Percentiles rank a stretch among this genome's conserved stretches.
phyloP scores from a whole-genome alignment of 92 coral and sea anemone genomes.

The Phenganax stokvisi region DNA sequence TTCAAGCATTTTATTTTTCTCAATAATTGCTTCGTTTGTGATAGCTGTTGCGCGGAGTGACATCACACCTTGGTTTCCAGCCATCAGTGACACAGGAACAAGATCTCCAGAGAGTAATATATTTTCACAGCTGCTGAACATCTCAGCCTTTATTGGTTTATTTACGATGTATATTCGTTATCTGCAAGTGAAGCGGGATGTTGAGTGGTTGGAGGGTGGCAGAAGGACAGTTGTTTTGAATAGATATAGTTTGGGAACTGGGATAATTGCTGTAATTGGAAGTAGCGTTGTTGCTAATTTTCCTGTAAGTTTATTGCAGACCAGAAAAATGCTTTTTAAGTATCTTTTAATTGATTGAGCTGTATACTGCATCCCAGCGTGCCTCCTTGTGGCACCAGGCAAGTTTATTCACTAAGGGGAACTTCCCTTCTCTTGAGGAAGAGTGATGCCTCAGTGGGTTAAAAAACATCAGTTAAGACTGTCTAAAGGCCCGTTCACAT shows the following conservation, averaged over 20 bases:
- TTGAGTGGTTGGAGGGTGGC: slow-evolving; percentile 78
- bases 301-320: slow-evolving; percentile 53
- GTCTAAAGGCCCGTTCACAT: too few species aligned
- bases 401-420: too few species aligned
- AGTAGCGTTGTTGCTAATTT: slow-evolving; percentile 77
- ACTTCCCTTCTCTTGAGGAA: too few species aligned
- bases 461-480: too few species aligned
- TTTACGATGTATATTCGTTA: slow-evolving; percentile 60
- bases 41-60: slow-evolving; percentile 52
- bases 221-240: slow-evolving; percentile 58
- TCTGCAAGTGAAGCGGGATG: slow-evolving; percentile 82
- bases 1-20: slow-evolving; percentile 43
- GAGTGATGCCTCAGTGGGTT: too few species aligned
- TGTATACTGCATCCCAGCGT: too few species aligned
- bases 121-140: slow-evolving; percentile 68
- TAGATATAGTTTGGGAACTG: slow-evolving; percentile 54
- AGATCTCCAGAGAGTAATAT: slow-evolving; percentile 72
- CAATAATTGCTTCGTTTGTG: slow-evolving; percentile 54
- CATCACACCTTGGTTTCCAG: slow-evolving; percentile 69
- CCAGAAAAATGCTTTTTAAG: too few species aligned
- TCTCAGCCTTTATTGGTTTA: slow-evolving; percentile 59
- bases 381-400: too few species aligned
- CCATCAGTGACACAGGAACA: slow-evolving; percentile 58
- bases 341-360: too few species aligned
- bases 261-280: slow-evolving; percentile 60